A percentile compares a stretch with the other conserved stretches of the same genome.
phyloP scores from a whole-genome alignment of 1,140 invertebrate species.

The Trichomalopsis sarcophagae region DNA sequence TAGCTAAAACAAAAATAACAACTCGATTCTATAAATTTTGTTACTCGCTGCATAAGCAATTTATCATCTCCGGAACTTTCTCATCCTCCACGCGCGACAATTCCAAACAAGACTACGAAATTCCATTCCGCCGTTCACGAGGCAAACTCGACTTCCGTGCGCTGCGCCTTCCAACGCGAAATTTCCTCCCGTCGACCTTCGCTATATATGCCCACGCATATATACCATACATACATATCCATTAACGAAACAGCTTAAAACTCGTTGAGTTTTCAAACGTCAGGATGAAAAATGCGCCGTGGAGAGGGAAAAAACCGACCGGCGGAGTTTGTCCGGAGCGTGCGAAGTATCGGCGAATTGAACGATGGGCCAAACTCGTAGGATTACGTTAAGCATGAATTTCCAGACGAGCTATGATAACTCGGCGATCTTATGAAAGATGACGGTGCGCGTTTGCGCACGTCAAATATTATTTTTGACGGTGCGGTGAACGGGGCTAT shows the following conservation, averaged over 20 bases:
- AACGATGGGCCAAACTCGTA: conserved; percentile 8
- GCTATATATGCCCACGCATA: neutral
- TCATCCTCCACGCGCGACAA: neutral
- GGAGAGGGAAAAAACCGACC: neutral
- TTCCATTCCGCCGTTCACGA: neutral
- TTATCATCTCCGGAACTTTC: neutral
- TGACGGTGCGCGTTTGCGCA: neutral
- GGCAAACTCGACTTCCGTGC: neutral
- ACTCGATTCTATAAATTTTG: neutral
- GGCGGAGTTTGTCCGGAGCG: neutral
- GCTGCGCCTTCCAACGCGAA: neutral
- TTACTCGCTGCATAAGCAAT: neutral
- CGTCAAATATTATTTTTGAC: neutral
- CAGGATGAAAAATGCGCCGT: neutral
- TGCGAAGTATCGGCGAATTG: neutral
- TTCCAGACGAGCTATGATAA: neutral
- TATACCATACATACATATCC: neutral
- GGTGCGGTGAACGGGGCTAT: neutral
- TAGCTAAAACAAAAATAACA: neutral
- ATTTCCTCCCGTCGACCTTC: neutral
- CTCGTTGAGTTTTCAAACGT: neutral
- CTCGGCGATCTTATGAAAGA: neutral
- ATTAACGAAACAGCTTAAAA: neutral
- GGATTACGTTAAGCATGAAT: conserved; percentile 1
- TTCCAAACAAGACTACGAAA: neutral